Base-by-base conservation (phyloP, 2,113 vertebrate species). In the Hystrix cristata region DNA sequence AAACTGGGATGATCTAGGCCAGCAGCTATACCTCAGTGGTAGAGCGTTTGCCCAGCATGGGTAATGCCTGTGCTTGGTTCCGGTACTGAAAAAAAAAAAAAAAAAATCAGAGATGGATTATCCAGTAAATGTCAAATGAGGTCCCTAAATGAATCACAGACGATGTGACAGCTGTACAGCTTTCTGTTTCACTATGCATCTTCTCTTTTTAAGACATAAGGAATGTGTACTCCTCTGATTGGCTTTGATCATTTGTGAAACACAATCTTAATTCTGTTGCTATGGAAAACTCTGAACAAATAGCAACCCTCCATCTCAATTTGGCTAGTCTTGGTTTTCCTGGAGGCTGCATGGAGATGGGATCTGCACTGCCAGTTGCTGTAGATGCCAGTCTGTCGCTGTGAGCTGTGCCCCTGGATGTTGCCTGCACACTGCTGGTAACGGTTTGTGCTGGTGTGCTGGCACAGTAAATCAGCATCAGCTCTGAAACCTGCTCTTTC, bases 381-480 rank as follows among this genome's bases (percentile, higher is more conserved):
- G 27, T 14, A 6, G 72, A 23, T 34, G 25, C 34, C 74, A 53
- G 4, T 12, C 51, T 80, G 19, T 3, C 19, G 43, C 6, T 67
- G 38, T 19, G 31, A 0, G 10, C 31, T 59, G 27, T 46, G 23
- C 5, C 1, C 11, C 7, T 51, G 4, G 51, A n/a, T 0, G 19
- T 57, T 10, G 64, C 48, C 53, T 43, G 31, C 34, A 19, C 0
- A 9, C 16, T 51, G 11, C n/a, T 67, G 27, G 0, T 74, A 74
- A 69, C 62, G 43, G 38, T 31, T 92, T 84, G n/a, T 1, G 31
- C 62, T 15, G 81, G 13, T 90, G 21, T 43, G 38, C 25, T 85
- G 46, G 34, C 11, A 16, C 9, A 5, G 11, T 11, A 51, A n/a
- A 7, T 71, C 14, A 48, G 21, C 69, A 34, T 79, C 2, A 29